A percentile compares a stretch with the other conserved stretches of the same genome.
Conservation (phyloP, 1,140 invertebrate genomes). For the Brachionus rotundiformis region DNA sequence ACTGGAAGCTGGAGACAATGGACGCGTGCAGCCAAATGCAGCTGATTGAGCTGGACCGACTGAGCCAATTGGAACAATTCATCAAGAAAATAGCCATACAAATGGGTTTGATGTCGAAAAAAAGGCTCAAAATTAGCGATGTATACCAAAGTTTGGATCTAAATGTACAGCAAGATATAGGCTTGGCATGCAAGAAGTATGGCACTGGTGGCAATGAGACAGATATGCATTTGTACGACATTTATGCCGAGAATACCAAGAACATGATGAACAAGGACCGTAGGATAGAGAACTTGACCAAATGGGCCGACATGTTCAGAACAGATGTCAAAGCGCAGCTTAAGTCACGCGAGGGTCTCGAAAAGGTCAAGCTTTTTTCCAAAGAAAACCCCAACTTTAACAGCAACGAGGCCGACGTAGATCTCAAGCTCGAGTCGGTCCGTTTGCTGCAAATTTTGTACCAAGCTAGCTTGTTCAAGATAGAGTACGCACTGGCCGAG, state of each 20-base stretch:
- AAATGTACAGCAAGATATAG: background rate
- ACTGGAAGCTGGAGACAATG: constrained; percentile 84
- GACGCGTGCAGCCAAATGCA: constrained; percentile 73
- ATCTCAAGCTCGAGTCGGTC: constrained; percentile 25
- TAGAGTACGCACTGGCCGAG: background rate
- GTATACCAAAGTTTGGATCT: background rate
- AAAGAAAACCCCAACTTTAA: constrained; percentile 46
- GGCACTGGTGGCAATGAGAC: background rate
- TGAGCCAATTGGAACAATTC: constrained; percentile 73
- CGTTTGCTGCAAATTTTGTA: constrained; percentile 12
- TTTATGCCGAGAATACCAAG: constrained; percentile 45
- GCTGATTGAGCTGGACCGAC: constrained; percentile 82
- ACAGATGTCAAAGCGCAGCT: background rate
- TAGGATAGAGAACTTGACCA: constrained; percentile 3
- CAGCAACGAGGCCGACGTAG: background rate
- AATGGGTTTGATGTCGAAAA: constrained; percentile 4
- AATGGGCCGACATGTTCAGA: background rate
- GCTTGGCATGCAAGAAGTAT: constrained; percentile 6
- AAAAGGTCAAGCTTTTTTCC: constrained; percentile 27
- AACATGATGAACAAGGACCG: constrained; percentile 52
- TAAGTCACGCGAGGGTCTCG: background rate
- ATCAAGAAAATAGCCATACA: constrained; percentile 23
- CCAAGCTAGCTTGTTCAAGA: constrained; percentile 34
- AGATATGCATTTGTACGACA: constrained; percentile 34
- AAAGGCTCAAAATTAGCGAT: background rate